Percentiles rank a stretch among this genome's conserved stretches.
These are phyloP conservation scores for Carassius auratus DNA, from an alignment of 2,113 vertebrate species.

Conservation along the genomic window DNA sequence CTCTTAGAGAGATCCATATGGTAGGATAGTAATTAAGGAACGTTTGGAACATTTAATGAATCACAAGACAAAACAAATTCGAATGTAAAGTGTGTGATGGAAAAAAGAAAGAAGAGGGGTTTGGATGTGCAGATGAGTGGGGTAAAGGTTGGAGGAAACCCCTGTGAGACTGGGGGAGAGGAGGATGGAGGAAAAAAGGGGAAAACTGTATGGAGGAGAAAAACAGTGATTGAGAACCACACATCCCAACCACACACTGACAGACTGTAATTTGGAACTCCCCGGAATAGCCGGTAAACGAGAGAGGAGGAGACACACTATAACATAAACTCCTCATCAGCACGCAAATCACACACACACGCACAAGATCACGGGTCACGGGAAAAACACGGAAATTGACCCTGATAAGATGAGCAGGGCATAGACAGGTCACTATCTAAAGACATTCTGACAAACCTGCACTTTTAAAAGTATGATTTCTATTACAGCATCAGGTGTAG, in stretches of 20 bases:
- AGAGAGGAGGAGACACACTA: constrained; percentile 71
- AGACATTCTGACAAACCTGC: not conserved
- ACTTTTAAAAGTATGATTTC: not conserved
- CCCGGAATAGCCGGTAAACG: constrained; percentile 80
- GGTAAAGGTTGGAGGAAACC: not conserved
- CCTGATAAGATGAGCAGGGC: not conserved
- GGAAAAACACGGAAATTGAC: not conserved
- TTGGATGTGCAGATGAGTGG: constrained; percentile 8
- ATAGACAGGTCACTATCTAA: not conserved
- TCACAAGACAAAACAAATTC: constrained; percentile 7
- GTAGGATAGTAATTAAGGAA: constrained; percentile 44
- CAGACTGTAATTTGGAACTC: constrained; percentile 82
- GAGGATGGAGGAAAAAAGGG: constrained; percentile 11
- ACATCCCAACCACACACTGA: constrained; percentile 76
- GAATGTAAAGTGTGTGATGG: constrained; percentile 36
- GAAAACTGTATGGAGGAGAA: constrained; percentile 61
- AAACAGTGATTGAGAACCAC: constrained; percentile 78
- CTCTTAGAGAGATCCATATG: constrained; percentile 2
- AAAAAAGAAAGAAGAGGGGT: constrained; percentile 28
- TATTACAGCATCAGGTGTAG: not conserved
- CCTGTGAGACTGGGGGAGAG: constrained; percentile 15
- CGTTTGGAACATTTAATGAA: constrained; percentile 47
- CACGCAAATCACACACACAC: constrained; percentile 68
- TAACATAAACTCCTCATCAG: constrained; percentile 77
- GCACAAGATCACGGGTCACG: constrained; percentile 26